Conservation (phyloP, 2,888 invertebrate species). For the Frankliniella fusca region DNA sequence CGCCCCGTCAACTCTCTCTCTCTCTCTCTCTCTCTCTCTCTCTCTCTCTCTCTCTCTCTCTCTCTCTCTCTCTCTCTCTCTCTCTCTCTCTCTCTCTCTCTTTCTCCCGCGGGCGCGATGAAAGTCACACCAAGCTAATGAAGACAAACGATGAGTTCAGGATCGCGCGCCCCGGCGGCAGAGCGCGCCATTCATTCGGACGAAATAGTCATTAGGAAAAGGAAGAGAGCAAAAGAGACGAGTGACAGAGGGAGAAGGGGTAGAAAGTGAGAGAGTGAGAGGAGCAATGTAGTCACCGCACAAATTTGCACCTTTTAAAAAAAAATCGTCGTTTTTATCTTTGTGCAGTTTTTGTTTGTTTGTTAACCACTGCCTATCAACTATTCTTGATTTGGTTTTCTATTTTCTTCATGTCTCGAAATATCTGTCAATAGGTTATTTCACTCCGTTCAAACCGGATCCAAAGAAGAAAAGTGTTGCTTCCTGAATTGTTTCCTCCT, state of each 20-base stretch:
- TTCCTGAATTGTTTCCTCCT: too few species aligned
- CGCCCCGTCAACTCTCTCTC: not conserved
- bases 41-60: slow-evolving; percentile 6
- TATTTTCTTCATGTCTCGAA: too few species aligned
- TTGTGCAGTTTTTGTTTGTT: too few species aligned
- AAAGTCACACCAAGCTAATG: not conserved
- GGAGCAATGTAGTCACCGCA: too few species aligned
- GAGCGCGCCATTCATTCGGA: not conserved
- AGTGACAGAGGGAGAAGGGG: not conserved
- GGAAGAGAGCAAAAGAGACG: not conserved
- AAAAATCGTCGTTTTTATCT: too few species aligned
- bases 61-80: not conserved
- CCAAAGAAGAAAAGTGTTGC: too few species aligned
- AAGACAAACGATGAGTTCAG: not conserved
- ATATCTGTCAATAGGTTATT: too few species aligned
- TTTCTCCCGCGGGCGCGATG: not conserved
- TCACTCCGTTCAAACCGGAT: too few species aligned
- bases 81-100: not conserved
- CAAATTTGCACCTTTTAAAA: too few species aligned
- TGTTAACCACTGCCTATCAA: too few species aligned
- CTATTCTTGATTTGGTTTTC: too few species aligned
- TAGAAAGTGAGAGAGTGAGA: not conserved
- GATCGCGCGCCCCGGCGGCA: too few species aligned
- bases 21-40: not conserved
- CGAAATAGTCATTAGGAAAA: not conserved